Conservation (phyloP, 2,888 invertebrate species). For the Lepas anatifera region DNA sequence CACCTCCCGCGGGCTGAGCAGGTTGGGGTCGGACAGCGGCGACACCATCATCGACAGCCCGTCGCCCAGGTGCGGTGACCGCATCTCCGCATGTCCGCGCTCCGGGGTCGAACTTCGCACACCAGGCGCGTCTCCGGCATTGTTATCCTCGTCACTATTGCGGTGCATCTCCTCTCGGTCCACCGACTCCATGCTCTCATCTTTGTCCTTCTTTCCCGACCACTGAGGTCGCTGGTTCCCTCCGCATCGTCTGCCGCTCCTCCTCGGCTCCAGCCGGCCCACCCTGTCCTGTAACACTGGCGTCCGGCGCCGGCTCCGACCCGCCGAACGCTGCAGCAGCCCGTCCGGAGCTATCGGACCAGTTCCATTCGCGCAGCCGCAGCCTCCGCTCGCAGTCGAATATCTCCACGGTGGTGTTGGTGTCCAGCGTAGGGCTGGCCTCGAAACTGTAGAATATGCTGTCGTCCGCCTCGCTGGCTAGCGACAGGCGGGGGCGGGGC, state of each 20-base stretch:
- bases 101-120: background rate
- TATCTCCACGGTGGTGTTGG: background rate
- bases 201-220: too few species aligned
- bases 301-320: too few species aligned
- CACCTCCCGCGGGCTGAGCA: background rate
- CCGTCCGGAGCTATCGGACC: background rate
- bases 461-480: background rate
- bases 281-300: background rate
- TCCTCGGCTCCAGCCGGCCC: background rate
- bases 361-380: background rate
- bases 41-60: background rate
- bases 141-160: too few species aligned
- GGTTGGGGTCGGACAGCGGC: too few species aligned
- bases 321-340: too few species aligned
- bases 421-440: background rate
- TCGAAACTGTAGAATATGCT: slow-evolving; percentile 1
- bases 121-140: too few species aligned
- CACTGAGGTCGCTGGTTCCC: too few species aligned
- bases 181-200: too few species aligned
- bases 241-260: too few species aligned
- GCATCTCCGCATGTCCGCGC: background rate
- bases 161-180: too few species aligned
- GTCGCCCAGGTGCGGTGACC: background rate
- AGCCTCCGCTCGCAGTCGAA: background rate
- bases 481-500: background rate